phyloP scores from a whole-genome alignment of 2,888 invertebrate species.

The Eulithis prunata region DNA sequence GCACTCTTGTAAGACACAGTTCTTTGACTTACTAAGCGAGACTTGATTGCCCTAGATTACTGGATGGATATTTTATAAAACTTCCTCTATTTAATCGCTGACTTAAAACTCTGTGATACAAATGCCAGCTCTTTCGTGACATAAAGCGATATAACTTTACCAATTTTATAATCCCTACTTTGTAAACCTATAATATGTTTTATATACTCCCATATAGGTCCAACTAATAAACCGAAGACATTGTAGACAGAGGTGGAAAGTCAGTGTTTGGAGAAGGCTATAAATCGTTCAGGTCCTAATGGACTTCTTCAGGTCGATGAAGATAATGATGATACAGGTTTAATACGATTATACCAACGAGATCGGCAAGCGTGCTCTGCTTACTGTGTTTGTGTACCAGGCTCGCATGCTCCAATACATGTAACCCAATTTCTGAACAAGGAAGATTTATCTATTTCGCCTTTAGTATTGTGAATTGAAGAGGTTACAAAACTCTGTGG shows the following conservation, averaged over 20 bases:
- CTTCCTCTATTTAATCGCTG: background rate
- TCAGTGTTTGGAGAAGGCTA: no score
- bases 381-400: conserved; percentile 21
- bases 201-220: no score
- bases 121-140: no score
- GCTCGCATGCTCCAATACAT: conserved; percentile 1
- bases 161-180: no score
- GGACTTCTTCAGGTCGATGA: no score
- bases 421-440: background rate
- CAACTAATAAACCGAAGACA: no score
- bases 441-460: background rate
- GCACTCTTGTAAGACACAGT: conserved; percentile 1
- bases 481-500: no score
- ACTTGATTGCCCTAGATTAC: conserved; percentile 10
- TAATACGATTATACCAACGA: conserved; percentile 7
- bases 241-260: no score
- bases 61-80: background rate
- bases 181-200: no score
- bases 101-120: background rate
- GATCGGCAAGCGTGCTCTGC: conserved; percentile 13
- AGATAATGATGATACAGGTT: no score
- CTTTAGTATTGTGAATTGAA: background rate
- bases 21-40: conserved; percentile 16
- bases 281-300: no score
- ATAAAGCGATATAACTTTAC: no score